A percentile compares a stretch with the other conserved stretches of the same genome.
Evolutionary conservation across 2,113 vertebrate species (phyloP).

Genomic region (Trinectes maculatus): DNA sequence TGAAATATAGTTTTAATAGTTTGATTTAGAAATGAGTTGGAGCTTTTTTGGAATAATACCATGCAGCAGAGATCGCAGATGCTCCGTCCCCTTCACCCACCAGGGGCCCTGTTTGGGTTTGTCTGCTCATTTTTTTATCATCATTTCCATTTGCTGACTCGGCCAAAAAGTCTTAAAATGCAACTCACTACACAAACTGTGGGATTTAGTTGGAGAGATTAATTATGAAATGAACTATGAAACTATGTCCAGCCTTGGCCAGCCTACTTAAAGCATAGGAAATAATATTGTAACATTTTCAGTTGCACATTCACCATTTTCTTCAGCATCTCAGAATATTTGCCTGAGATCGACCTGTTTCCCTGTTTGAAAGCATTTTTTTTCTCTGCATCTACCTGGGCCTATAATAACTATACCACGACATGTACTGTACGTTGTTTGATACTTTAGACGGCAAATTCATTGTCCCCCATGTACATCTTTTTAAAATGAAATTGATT

Average conservation of each 20-base stretch:
- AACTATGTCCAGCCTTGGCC: background rate
- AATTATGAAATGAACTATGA: background rate
- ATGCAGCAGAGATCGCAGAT: constrained; percentile 27
- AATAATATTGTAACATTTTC: constrained; percentile 11
- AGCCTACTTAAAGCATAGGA: background rate
- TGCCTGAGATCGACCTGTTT: constrained; percentile 1
- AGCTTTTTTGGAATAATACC: constrained; percentile 25
- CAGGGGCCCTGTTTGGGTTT: background rate
- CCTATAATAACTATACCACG: constrained; percentile 63
- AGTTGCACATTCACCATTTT: constrained; percentile 10
- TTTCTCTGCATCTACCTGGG: constrained; percentile 29
- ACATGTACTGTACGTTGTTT: constrained; percentile 76
- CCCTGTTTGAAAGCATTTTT: constrained; percentile 19
- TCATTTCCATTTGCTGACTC: background rate
- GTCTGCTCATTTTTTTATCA: constrained; percentile 6
- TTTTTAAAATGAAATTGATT: constrained; percentile 75
- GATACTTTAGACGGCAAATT: constrained; percentile 61
- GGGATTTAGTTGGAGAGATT: background rate
- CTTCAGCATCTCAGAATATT: constrained; percentile 5
- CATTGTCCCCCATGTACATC: constrained; percentile 70
- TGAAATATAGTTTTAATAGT: constrained; percentile 42
- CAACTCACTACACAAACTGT: background rate
- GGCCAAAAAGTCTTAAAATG: background rate
- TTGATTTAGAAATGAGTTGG: constrained; percentile 31
- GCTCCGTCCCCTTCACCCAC: constrained; percentile 1